Evolutionary conservation across 2,888 invertebrate genomes (phyloP).

Genomic region (Drosophila mayaguana): DNA sequence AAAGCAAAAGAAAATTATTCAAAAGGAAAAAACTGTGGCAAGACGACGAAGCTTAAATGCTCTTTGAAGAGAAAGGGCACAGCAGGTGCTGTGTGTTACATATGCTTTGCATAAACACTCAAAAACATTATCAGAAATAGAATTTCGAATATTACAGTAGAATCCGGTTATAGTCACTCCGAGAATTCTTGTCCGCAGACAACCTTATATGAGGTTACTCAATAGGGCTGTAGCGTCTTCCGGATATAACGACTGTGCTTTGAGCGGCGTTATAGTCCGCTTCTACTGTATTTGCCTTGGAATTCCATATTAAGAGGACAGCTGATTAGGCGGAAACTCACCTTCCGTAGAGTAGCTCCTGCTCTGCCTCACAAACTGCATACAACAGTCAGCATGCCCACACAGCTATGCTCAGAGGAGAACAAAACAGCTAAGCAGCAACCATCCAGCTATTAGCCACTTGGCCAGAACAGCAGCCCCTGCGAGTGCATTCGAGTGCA

Average conservation of each 20-base stretch:
- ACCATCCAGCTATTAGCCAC: conserved; percentile 43
- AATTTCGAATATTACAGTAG: too few species aligned
- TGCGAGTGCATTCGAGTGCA: conserved; percentile 64
- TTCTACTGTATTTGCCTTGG: too few species aligned
- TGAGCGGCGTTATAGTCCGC: too few species aligned
- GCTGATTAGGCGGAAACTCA: too few species aligned
- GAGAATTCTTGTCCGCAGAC: too few species aligned
- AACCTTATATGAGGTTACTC: too few species aligned
- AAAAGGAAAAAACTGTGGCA: not conserved
- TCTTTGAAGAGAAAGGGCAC: not conserved
- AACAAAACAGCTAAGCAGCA: conserved; percentile 45
- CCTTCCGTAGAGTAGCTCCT: too few species aligned
- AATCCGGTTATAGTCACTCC: too few species aligned
- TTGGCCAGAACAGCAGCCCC: conserved; percentile 47
- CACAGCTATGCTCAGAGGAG: conserved; percentile 24
- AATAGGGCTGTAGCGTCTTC: too few species aligned
- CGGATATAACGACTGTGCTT: too few species aligned
- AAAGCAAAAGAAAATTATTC: conserved; percentile 51
- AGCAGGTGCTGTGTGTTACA: not conserved
- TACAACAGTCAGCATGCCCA: not conserved
- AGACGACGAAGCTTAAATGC: not conserved
- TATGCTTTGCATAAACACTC: not conserved
- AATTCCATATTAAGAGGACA: too few species aligned
- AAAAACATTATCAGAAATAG: not conserved
- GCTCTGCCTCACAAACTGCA: not conserved